Conservation (phyloP, 2,888 invertebrate genomes). For the Luperina testacea region DNA sequence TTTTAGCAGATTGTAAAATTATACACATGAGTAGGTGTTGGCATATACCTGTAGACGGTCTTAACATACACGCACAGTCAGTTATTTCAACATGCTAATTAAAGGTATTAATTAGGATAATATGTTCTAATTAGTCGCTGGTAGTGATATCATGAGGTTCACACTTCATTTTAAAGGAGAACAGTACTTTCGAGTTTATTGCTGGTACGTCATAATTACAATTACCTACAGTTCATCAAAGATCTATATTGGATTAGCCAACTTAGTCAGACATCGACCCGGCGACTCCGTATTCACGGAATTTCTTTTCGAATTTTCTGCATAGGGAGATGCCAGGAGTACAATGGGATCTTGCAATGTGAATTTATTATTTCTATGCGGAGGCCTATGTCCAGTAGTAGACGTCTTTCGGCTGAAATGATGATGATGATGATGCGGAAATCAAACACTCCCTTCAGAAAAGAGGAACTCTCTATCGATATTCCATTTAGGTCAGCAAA, state of each 20-base stretch:
- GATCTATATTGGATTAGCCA: slow-evolving; percentile 7
- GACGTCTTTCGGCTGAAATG: too few species aligned
- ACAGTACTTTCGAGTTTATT: slow-evolving; percentile 59
- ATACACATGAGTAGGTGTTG: slow-evolving; percentile 60
- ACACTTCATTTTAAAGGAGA: slow-evolving; percentile 75
- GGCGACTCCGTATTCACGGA: background rate
- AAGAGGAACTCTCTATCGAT: slow-evolving; percentile 23
- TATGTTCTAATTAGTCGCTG: slow-evolving; percentile 77
- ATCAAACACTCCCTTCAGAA: slow-evolving; percentile 1
- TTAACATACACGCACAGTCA: slow-evolving; percentile 59
- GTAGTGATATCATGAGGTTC: slow-evolving; percentile 84
- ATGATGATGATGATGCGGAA: slow-evolving; percentile 10
- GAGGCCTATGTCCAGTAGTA: too few species aligned
- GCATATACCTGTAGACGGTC: slow-evolving; percentile 50
- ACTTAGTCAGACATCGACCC: slow-evolving; percentile 25
- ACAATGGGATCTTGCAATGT: background rate
- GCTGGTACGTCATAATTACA: slow-evolving; percentile 45
- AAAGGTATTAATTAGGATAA: slow-evolving; percentile 79
- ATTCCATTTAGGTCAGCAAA: slow-evolving; percentile 40
- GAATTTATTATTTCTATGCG: slow-evolving; percentile 26
- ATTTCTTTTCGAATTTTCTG: background rate
- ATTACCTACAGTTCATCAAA: slow-evolving; percentile 19
- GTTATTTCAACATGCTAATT: slow-evolving; percentile 75
- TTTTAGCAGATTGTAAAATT: slow-evolving; percentile 72
- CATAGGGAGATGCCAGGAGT: background rate